These are phyloP conservation scores for Eudorcas thomsonii DNA, from an alignment of 2,113 vertebrate species.

Conservation along the genomic window DNA sequence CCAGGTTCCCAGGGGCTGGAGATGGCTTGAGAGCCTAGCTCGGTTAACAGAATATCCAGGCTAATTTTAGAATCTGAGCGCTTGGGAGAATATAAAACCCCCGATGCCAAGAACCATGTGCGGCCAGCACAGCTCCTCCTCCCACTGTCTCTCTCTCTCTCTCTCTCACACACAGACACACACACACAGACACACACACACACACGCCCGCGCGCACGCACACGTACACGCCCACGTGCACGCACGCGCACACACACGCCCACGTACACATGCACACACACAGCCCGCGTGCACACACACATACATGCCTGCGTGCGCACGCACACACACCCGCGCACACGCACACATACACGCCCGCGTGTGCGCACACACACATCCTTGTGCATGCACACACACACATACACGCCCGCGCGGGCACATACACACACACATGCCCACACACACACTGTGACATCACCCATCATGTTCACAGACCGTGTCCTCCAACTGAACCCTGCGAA, in stretches of 20 bases:
- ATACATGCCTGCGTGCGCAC: neutral
- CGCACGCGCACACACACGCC: too few species aligned
- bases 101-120: neutral
- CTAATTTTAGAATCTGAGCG: slow-evolving; percentile 63
- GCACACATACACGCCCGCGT: accelerated
- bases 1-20: neutral
- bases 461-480: neutral
- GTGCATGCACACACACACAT: too few species aligned
- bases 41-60: slow-evolving; percentile 60
- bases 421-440: neutral
- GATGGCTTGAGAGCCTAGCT: slow-evolving; percentile 53
- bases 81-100: slow-evolving; percentile 1
- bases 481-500: neutral
- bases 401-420: too few species aligned
- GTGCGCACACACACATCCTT: accelerated
- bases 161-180: neutral
- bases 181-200: neutral
- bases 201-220: neutral
- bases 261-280: too few species aligned
- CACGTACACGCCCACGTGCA: neutral
- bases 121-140: neutral
- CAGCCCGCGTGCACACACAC: neutral
- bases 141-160: neutral
- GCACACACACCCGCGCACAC: too few species aligned
- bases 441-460: neutral